Evolutionary conservation across 1,140 invertebrate genomes (phyloP), one percentile per base, ranked within the genome.

Genomic region (Aphidius ervi): DNA sequence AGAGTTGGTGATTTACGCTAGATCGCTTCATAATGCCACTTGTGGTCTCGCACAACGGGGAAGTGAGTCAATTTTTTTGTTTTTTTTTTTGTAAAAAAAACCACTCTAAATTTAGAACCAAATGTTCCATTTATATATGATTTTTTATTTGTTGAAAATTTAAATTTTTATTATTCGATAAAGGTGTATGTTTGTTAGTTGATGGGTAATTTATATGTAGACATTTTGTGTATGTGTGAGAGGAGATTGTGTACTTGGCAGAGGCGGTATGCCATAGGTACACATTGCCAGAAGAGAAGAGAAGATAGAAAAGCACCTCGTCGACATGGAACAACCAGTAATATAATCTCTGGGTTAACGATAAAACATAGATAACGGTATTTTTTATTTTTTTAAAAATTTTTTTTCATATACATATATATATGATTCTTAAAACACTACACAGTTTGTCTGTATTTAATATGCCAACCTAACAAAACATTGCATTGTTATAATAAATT

Each of bases 1-100:
- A n/a, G 31, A 31, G 59, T 68, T 66, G 57, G 67, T 67, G 63
- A 70, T 71, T 73, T 66, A 66, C 71, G 66, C 61, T 67, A 66
- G 64, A 65, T 68, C 65, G 70, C 53, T 40, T 64, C 47, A 59
- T 46, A 58, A 56, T 62, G 45, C 60, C 23, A 55, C 58, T 46
- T 43, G 53, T 46, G 49, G n/a, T 37, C 40, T 54, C 3, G 53
- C 47, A 31, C 31, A 31, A 37, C 56, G 10, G 23, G 46, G 20
- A n/a, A 56, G 31, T 41, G 46, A 48, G 9, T 41, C 58, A 61
- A 59, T 47, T 49, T 55, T 40, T 56, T 39, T 46, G 49, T 40
- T 56, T 39, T 52, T 56, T 43, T 5, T 45, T 37, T 31, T n/a
- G 40, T 56, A 46, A 54, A 39, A 45, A 42, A 55, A 45, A 41